Percentiles rank a stretch among this genome's conserved stretches.
Evolutionary conservation across 2,888 invertebrate species (phyloP).

Genomic region (Philereme transversata): DNA sequence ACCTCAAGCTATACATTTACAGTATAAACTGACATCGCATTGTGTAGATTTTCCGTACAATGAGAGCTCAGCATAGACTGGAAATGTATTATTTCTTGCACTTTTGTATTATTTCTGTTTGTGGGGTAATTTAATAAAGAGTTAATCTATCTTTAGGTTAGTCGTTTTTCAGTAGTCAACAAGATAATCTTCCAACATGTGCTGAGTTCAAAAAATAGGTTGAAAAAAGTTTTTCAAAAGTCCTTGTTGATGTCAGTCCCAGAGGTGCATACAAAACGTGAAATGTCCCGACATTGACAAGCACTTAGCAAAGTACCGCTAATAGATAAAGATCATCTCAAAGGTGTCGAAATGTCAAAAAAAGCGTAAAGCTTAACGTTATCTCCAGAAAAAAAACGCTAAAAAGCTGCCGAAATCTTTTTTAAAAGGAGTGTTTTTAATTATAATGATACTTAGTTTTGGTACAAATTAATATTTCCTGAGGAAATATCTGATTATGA

Average conservation of each 20-base stretch:
- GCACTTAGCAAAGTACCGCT: conserved; percentile 59
- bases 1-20: too few species aligned
- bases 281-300: conserved; percentile 52
- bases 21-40: too few species aligned
- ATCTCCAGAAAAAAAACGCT: conserved; percentile 53
- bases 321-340: conserved; percentile 50
- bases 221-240: too few species aligned
- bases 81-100: too few species aligned
- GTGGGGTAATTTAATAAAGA: too few species aligned
- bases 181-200: too few species aligned
- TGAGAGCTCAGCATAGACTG: too few species aligned
- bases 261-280: conserved; percentile 20
- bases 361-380: conserved; percentile 74
- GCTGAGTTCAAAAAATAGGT: too few species aligned
- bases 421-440: conserved; percentile 64
- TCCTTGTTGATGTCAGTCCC: neutral
- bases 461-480: conserved; percentile 74
- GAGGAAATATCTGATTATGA: conserved; percentile 68
- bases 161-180: too few species aligned
- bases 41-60: too few species aligned
- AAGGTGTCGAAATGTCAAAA: conserved; percentile 45
- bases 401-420: conserved; percentile 54
- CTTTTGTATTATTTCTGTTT: too few species aligned
- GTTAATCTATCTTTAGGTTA: too few species aligned
- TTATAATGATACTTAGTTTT: conserved; percentile 58